Evolutionary conservation across 2,888 invertebrate genomes (phyloP).

Genomic region (Drosophila mettleri): DNA sequence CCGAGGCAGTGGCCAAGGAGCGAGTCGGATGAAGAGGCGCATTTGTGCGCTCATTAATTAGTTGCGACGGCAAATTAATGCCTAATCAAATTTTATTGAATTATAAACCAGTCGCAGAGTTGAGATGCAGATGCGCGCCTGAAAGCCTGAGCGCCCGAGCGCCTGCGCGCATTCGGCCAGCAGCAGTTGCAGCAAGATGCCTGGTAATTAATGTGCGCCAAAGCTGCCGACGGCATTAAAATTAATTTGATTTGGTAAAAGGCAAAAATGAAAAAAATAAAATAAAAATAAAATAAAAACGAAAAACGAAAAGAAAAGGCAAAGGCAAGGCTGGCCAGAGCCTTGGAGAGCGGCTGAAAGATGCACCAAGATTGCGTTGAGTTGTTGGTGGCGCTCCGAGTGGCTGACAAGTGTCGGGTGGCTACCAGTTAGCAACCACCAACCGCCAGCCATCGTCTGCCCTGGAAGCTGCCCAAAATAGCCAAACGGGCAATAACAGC

Average conservation of each 20-base stretch:
- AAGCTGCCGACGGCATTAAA: conserved; percentile 68
- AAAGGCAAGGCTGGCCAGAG: conserved; percentile 4
- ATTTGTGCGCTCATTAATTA: conserved; percentile 74
- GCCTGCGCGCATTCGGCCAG: background rate
- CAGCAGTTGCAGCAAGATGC: conserved; percentile 4
- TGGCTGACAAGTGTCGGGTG: conserved; percentile 54
- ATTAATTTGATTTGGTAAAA: conserved; percentile 65
- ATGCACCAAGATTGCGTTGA: conserved; percentile 19
- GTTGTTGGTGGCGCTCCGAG: conserved; percentile 53
- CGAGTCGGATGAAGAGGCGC: conserved; percentile 2
- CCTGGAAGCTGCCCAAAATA: conserved; percentile 32
- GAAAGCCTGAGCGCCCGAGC: too few species aligned
- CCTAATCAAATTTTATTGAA: conserved; percentile 81
- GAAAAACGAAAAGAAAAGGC: background rate
- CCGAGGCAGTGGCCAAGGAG: background rate
- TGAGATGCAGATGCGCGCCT: conserved; percentile 7
- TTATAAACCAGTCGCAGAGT: conserved; percentile 75
- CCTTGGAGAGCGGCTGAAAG: conserved; percentile 33
- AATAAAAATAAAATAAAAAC: background rate
- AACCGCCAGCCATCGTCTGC: background rate
- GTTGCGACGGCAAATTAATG: conserved; percentile 75
- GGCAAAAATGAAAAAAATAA: conserved; percentile 32
- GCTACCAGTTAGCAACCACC: conserved; percentile 16
- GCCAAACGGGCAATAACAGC: conserved; percentile 29
- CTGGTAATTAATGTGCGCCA: conserved; percentile 64